Conservation (phyloP, 2,797 vertebrate species). For the Lithobates pipiens region DNA sequence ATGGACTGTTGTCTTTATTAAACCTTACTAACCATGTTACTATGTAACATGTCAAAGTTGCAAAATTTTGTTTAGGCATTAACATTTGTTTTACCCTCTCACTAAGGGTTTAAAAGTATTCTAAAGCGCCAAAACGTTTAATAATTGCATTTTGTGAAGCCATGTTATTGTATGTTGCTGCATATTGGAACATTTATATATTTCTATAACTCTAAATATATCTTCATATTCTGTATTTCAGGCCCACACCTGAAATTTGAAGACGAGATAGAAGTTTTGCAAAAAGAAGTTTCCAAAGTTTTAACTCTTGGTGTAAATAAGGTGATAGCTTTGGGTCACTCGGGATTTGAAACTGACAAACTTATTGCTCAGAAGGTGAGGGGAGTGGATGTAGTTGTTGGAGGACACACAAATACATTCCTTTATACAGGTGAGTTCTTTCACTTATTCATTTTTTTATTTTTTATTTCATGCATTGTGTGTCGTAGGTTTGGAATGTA, state of each 20-base stretch:
- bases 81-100: too few species aligned
- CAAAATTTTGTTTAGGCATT: too few species aligned
- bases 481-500: neutral
- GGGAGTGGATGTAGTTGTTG: constrained; percentile 90
- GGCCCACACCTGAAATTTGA: constrained; percentile 83
- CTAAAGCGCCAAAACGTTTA: too few species aligned
- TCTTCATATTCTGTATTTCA: constrained; percentile 64
- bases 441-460: neutral
- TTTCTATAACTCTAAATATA: neutral
- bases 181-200: too few species aligned
- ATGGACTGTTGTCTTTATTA: too few species aligned
- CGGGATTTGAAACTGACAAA: constrained; percentile 86
- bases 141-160: too few species aligned
- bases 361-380: constrained; percentile 84
- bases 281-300: constrained; percentile 85
- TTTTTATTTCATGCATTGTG: neutral
- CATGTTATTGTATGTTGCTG: too few species aligned
- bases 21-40: too few species aligned
- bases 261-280: constrained; percentile 85
- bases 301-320: constrained; percentile 82
- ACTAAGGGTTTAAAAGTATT: too few species aligned
- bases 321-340: constrained; percentile 95
- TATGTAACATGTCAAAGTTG: too few species aligned
- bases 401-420: constrained; percentile 94
- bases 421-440: constrained; percentile 86